phyloP scores from a whole-genome alignment of 2,888 invertebrate species.

The Eilema griseolum region DNA sequence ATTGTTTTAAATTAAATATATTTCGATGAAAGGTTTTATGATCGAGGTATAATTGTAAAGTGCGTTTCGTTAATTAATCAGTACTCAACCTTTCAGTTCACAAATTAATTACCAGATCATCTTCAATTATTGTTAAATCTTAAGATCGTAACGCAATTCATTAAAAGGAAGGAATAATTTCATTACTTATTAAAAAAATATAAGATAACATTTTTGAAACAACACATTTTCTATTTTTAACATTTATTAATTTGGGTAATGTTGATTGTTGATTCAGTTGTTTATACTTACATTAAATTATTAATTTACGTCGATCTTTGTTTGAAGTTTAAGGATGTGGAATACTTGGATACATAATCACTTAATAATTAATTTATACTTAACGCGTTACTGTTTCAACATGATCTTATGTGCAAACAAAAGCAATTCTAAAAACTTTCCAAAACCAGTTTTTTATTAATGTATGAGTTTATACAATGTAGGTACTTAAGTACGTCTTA shows the following conservation, averaged over 20 bases:
- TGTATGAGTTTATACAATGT: no score
- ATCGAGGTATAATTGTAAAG: background rate
- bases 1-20: background rate
- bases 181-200: no score
- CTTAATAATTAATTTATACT: background rate
- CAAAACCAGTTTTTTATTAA: background rate
- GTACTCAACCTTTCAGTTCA: background rate
- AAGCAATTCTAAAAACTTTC: background rate
- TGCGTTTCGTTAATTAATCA: background rate
- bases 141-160: background rate
- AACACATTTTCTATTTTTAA: background rate
- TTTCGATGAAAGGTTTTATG: background rate
- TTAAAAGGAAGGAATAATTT: no score
- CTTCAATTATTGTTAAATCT: background rate
- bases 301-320: background rate
- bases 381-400: background rate
- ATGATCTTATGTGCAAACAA: background rate
- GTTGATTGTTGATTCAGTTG: background rate
- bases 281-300: slow-evolving; percentile 1
- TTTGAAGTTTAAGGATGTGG: slow-evolving; percentile 3
- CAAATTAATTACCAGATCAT: background rate
- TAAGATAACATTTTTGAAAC: background rate
- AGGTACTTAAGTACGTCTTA: no score
- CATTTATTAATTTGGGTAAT: background rate
- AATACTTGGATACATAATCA: background rate